Percentiles rank a stretch among this genome's conserved stretches.
phyloP scores from a whole-genome alignment of 1,140 invertebrate species.

The Sycophila sp. region DNA sequence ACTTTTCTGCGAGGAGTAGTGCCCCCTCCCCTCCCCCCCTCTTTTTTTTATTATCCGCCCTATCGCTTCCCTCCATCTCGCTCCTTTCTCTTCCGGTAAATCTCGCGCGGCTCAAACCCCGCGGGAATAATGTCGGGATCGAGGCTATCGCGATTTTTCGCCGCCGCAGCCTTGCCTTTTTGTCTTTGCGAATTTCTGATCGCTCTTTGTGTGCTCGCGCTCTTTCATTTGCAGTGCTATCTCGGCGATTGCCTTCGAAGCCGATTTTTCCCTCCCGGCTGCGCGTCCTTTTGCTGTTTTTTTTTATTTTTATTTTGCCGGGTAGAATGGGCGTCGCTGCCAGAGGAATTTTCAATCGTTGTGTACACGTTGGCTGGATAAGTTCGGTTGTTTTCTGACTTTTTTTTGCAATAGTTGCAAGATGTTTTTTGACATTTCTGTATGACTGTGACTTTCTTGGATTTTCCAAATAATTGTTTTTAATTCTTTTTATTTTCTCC shows the following conservation, averaged over 20 bases:
- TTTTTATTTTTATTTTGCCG: too few species aligned
- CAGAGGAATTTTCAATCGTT: conserved; percentile 14
- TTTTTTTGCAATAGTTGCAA: too few species aligned
- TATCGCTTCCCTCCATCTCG: too few species aligned
- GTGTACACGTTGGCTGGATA: too few species aligned
- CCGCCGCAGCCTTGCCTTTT: not conserved
- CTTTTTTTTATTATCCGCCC: conserved; percentile 40
- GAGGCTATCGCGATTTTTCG: conserved; percentile 33
- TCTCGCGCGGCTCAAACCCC: conserved; percentile 27
- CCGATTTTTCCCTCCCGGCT: too few species aligned
- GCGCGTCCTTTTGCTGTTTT: too few species aligned
- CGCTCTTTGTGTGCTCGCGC: too few species aligned
- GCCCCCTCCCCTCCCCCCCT: conserved; percentile 7
- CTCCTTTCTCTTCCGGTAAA: not conserved
- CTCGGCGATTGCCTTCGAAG: not conserved
- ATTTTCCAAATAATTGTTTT: too few species aligned
- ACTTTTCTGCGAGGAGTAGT: conserved; percentile 34
- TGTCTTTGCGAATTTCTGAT: not conserved
- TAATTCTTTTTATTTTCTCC: too few species aligned
- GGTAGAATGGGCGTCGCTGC: not conserved
- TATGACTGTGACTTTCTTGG: too few species aligned
- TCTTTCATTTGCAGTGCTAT: not conserved
- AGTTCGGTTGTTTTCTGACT: conserved; percentile 11
- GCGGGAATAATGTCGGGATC: conserved; percentile 40
- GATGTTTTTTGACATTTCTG: too few species aligned